phyloP scores from a whole-genome alignment of 2,888 invertebrate species.

The Dryobota labecula region DNA sequence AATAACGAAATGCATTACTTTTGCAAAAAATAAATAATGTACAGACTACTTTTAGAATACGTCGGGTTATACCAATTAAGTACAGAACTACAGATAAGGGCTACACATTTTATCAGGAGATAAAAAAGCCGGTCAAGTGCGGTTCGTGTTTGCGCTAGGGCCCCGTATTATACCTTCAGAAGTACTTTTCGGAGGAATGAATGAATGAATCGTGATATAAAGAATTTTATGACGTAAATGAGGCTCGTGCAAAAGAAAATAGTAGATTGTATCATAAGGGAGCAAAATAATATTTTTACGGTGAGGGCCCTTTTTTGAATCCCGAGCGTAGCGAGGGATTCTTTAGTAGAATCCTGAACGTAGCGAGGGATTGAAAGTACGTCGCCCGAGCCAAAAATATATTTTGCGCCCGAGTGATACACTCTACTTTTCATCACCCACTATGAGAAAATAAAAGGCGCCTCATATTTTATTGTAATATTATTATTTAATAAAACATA shows the following conservation, averaged over 20 bases:
- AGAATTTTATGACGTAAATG: constrained; percentile 9
- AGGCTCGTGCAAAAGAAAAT: background rate
- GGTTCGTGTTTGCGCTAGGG: constrained; percentile 58
- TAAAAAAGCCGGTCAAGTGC: constrained; percentile 76
- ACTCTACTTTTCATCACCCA: too few species aligned
- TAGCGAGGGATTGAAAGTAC: too few species aligned
- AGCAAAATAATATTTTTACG: too few species aligned
- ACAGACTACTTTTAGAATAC: constrained; percentile 58
- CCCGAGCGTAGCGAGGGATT: too few species aligned
- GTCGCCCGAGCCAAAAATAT: too few species aligned
- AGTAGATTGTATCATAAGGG: too few species aligned
- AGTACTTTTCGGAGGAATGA: constrained; percentile 25
- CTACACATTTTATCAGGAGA: constrained; percentile 78
- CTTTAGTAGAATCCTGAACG: too few species aligned
- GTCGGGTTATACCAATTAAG: constrained; percentile 80
- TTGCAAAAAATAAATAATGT: constrained; percentile 35
- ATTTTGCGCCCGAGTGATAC: too few species aligned
- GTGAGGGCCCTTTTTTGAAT: too few species aligned
- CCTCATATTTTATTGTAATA: too few species aligned
- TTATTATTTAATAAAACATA: too few species aligned
- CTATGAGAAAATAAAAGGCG: too few species aligned
- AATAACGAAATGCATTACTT: constrained; percentile 63
- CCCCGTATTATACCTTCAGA: constrained; percentile 45
- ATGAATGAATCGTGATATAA: constrained; percentile 14
- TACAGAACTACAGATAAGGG: constrained; percentile 83